phyloP scores from a whole-genome alignment of 2,888 invertebrate species.

The Bugulina stolonifera region DNA sequence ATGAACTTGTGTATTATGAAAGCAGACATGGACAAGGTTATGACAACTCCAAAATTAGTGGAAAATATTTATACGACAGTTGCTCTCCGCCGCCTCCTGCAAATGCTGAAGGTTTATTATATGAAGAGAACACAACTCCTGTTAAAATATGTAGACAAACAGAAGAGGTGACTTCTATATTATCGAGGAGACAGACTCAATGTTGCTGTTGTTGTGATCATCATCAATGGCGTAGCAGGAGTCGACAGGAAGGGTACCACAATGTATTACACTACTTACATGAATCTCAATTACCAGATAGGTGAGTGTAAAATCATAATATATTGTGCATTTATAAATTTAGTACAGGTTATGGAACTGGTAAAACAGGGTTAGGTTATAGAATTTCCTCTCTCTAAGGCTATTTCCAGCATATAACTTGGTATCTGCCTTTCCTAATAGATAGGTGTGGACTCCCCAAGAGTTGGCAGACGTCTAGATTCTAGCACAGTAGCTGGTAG shows the following conservation, averaged over 20 bases:
- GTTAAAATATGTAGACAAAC: not conserved
- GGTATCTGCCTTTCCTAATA: no score
- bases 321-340: no score
- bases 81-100: not conserved
- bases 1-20: not conserved
- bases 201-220: constrained; percentile 1
- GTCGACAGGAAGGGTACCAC: constrained; percentile 1
- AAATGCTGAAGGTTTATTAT: not conserved
- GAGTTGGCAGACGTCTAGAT: no score
- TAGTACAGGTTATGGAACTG: no score
- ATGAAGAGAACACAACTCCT: constrained; percentile 18
- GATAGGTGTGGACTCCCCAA: no score
- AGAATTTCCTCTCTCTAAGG: no score
- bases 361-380: no score
- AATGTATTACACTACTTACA: not conserved
- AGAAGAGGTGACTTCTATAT: not conserved
- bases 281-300: not conserved
- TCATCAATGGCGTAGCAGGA: not conserved
- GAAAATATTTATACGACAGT: no score
- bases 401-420: no score
- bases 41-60: no score
- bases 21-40: not conserved
- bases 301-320: not conserved
- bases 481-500: no score
- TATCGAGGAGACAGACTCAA: not conserved